Conservation (phyloP, 2,888 invertebrate genomes). For the Euphydryas editha region DNA sequence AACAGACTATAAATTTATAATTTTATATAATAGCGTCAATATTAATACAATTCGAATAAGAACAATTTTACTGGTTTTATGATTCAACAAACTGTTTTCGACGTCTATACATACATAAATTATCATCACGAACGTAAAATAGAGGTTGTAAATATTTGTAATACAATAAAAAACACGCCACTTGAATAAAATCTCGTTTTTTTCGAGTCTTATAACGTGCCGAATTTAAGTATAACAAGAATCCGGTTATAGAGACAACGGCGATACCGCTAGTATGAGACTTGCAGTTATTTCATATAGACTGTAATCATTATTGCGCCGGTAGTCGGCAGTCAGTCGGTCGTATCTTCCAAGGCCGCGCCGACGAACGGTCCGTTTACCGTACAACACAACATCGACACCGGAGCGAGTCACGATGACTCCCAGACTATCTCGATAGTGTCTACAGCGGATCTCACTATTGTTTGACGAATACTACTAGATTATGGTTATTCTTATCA, state of each 20-base stretch:
- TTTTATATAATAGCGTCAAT: too few species aligned
- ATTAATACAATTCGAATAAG: neutral
- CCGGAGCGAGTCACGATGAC: slow-evolving; percentile 62
- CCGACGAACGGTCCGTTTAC: slow-evolving; percentile 70
- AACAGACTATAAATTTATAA: slow-evolving; percentile 1
- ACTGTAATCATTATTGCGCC: slow-evolving; percentile 56
- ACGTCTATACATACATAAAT: neutral
- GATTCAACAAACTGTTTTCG: slow-evolving; percentile 3
- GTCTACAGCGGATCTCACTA: slow-evolving; percentile 51
- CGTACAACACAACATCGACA: slow-evolving; percentile 46
- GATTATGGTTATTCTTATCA: neutral
- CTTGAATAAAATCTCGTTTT: neutral
- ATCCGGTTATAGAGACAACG: slow-evolving; percentile 1
- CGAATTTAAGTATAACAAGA: slow-evolving; percentile 3
- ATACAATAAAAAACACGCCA: neutral
- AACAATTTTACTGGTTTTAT: slow-evolving; percentile 5
- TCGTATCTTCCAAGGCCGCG: slow-evolving; percentile 71
- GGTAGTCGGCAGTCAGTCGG: slow-evolving; percentile 55
- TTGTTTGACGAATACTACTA: slow-evolving; percentile 38
- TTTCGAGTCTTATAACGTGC: neutral
- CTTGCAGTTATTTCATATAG: slow-evolving; percentile 29
- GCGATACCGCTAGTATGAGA: slow-evolving; percentile 32
- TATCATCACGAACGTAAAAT: neutral
- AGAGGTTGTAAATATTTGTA: neutral
- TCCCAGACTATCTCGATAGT: slow-evolving; percentile 53